Percentiles rank a stretch among this genome's conserved stretches.
These are phyloP conservation scores for Nephila pilipes DNA, from an alignment of 1,140 invertebrate species.

Conservation along the genomic window DNA sequence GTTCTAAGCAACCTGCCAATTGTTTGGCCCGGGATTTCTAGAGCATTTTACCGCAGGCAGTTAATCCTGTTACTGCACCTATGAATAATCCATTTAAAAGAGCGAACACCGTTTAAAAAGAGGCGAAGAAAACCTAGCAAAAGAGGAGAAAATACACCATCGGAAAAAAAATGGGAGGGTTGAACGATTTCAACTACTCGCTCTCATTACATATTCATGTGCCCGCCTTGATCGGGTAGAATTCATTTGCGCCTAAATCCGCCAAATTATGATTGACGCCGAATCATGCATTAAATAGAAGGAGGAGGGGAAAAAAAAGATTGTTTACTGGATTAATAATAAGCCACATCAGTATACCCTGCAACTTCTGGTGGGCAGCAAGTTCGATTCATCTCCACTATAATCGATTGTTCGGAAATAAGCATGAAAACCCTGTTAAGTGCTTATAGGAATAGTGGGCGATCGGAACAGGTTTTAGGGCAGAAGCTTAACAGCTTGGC, in stretches of 20 bases:
- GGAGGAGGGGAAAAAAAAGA: constrained; percentile 22
- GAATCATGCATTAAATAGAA: constrained; percentile 22
- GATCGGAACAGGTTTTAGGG: constrained; percentile 19
- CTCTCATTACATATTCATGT: constrained; percentile 75
- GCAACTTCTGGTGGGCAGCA: constrained; percentile 27
- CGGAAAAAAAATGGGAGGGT: not conserved
- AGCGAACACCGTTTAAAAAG: constrained; percentile 68
- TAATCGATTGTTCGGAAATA: constrained; percentile 41
- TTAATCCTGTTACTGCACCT: constrained; percentile 72
- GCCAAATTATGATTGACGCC: constrained; percentile 73
- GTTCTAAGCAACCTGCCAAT: not conserved
- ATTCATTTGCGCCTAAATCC: constrained; percentile 73
- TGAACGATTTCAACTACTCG: not conserved
- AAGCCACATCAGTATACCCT: constrained; percentile 34
- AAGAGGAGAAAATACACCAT: not conserved
- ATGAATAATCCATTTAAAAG: constrained; percentile 73
- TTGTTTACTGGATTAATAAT: constrained; percentile 76
- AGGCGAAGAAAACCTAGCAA: constrained; percentile 27
- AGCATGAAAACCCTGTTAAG: constrained; percentile 44
- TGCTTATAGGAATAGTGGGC: constrained; percentile 10
- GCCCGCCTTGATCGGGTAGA: constrained; percentile 32
- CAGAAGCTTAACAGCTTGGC: constrained; percentile 24
- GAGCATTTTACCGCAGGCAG: constrained; percentile 49
- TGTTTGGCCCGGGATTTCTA: not conserved
- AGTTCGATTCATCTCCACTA: not conserved